Base-by-base conservation (phyloP, 2,888 invertebrate genomes). In the Caenorhabditis angaria region DNA sequence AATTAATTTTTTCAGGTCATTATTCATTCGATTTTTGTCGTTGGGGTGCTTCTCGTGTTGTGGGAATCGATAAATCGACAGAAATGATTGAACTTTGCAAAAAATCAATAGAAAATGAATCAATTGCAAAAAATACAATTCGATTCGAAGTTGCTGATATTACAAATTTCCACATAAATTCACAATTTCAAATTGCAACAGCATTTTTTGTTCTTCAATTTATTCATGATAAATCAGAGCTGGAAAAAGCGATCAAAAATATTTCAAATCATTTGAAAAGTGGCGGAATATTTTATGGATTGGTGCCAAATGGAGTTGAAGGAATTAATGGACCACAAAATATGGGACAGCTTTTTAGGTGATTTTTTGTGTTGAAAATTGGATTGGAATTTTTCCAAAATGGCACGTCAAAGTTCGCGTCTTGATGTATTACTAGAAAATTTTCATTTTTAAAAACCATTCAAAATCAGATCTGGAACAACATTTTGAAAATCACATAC, bases 171-270 rank as follows among this genome's bases (percentile, higher is more conserved):
- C 22, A 62, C 3, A 41, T 61, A n/a, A 25, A 58, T 12, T 27
- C 47, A 5, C 32, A 61, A 14, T 72, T 67, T 29, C 48, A 72
- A 27, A 51, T 72, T 24, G 71, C 64, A 29, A 64, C 64, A 20
- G 67, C 71, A 0, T 58, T 72, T 12, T 72, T 72, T n/a, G 71
- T 72, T 0, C 61, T 72, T 1, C 71, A 72, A 48, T 72, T 65
- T 41, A 61, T 72, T 5, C 67, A 72, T 50, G 58, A 72, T 2
- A 72, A 72, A 18, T 48, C 56, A 20, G 24, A 67, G 4, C 51
- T 72, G 10, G 48, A 50, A 27, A 57, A 53, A n/a, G 66, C 61
- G 0, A 72, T 66, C 20, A 14, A 8, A 0, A 24, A 60, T 25
- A 72, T 67, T 61, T 56, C 27, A 14, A 54, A 59, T 8, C 61